Evolutionary conservation across 2,888 invertebrate genomes (phyloP).

Genomic region (Cryptocephalus primarius): DNA sequence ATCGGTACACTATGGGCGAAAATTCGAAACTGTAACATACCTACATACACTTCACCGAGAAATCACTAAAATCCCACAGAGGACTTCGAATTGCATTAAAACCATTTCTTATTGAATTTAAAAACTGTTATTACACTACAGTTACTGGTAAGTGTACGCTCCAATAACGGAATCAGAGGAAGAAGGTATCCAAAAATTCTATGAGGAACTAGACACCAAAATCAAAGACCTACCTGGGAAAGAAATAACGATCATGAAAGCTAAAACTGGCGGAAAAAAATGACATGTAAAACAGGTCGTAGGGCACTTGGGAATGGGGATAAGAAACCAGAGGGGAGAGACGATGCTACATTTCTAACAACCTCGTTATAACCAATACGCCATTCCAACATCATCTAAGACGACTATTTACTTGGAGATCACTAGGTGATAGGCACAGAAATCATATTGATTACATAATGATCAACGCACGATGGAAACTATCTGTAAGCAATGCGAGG

Average conservation of each 20-base stretch:
- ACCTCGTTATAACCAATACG: neutral
- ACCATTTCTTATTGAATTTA: no score
- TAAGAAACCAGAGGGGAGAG: no score
- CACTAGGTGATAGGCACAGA: neutral
- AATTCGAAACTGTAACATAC: no score
- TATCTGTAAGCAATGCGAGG: neutral
- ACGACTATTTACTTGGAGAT: neutral
- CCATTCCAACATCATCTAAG: neutral
- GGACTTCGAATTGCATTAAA: no score
- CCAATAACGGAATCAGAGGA: neutral
- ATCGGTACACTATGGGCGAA: no score
- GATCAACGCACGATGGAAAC: constrained; percentile 1
- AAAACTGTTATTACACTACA: no score
- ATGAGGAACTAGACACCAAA: neutral
- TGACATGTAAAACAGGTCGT: neutral
- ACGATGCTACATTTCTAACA: neutral
- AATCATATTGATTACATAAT: neutral
- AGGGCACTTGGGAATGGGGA: no score
- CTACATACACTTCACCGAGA: no score
- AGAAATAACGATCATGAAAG: no score
- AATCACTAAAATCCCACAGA: no score
- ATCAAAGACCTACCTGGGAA: no score
- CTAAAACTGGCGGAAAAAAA: neutral
- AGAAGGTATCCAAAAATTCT: neutral
- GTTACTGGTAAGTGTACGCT: neutral